These are phyloP conservation scores for Rhinichthys klamathensis DNA, from an alignment of 2,113 vertebrate genomes.

Conservation along the genomic window DNA sequence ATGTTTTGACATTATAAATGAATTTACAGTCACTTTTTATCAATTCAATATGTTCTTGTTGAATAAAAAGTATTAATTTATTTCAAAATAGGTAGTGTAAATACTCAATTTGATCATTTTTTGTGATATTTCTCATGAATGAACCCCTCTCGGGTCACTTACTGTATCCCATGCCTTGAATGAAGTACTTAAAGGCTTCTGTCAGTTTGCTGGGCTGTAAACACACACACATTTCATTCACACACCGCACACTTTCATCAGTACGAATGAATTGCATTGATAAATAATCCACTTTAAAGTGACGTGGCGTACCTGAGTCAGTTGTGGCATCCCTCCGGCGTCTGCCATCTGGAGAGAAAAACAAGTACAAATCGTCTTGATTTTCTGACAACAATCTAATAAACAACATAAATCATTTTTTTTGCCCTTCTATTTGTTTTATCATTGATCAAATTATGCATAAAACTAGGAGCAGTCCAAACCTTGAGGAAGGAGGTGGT, in stretches of 20 bases:
- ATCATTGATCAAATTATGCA: not conserved
- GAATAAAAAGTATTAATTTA: not conserved
- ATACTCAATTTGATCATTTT: not conserved
- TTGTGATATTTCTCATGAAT: not conserved
- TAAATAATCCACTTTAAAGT: too few relatives aligned
- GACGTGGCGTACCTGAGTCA: slow-evolving; percentile 81
- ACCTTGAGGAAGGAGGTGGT: slow-evolving; percentile 87
- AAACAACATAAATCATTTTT: not conserved
- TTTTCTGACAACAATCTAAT: not conserved
- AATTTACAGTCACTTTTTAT: not conserved
- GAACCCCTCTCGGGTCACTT: slow-evolving; percentile 61
- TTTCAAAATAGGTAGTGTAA: not conserved
- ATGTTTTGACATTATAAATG: not conserved
- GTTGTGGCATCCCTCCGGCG: slow-evolving; percentile 88
- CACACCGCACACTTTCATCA: too few relatives aligned
- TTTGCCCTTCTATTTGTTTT: not conserved
- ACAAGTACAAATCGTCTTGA: not conserved
- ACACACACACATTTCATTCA: slow-evolving; percentile 46
- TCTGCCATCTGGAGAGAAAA: slow-evolving; percentile 84
- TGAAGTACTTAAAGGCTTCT: slow-evolving; percentile 96
- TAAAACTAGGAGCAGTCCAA: not conserved
- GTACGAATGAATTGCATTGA: not conserved
- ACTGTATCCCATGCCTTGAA: slow-evolving; percentile 97
- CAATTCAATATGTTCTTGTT: not conserved
- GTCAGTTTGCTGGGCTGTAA: slow-evolving; percentile 88